Percentiles rank a stretch among this genome's conserved stretches.
phyloP scores from a whole-genome alignment of 2,113 vertebrate genomes.

The Labeo catla region DNA sequence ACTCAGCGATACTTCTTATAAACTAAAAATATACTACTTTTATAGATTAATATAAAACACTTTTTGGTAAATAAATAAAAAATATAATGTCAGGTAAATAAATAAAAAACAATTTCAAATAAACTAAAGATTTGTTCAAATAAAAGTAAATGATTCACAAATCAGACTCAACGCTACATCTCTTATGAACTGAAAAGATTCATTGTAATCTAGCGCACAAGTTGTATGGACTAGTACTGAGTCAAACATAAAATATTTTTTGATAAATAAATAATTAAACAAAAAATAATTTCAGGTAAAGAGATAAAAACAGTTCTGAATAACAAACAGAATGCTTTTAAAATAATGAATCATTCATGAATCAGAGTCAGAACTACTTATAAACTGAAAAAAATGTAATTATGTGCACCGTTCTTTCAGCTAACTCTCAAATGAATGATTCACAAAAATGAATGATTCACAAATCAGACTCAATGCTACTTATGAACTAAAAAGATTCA shows the following conservation, averaged over 20 bases:
- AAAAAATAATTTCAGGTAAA: too few relatives aligned
- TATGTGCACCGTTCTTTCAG: too few relatives aligned
- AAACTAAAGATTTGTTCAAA: neutral
- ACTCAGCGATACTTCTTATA: neutral
- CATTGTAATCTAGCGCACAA: neutral
- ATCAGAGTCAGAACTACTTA: too few relatives aligned
- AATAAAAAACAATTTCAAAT: neutral
- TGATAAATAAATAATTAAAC: too few relatives aligned
- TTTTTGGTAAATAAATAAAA: too few relatives aligned
- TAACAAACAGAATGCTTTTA: too few relatives aligned
- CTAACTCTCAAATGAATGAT: neutral
- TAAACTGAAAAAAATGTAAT: too few relatives aligned
- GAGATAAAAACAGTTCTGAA: too few relatives aligned
- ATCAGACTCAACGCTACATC: neutral
- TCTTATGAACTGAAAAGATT: neutral
- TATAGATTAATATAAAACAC: too few relatives aligned
- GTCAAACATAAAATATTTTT: too few relatives aligned
- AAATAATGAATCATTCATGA: too few relatives aligned
- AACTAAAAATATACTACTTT: neutral
- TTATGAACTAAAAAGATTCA: neutral
- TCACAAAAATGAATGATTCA: neutral
- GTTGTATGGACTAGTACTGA: neutral
- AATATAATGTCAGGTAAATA: neutral
- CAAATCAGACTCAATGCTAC: neutral
- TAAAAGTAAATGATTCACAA: neutral